A percentile compares a stretch with the other conserved stretches of the same genome.
phyloP scores from a whole-genome alignment of 2,797 vertebrate species.

The Ctenopoma kingsleyae region DNA sequence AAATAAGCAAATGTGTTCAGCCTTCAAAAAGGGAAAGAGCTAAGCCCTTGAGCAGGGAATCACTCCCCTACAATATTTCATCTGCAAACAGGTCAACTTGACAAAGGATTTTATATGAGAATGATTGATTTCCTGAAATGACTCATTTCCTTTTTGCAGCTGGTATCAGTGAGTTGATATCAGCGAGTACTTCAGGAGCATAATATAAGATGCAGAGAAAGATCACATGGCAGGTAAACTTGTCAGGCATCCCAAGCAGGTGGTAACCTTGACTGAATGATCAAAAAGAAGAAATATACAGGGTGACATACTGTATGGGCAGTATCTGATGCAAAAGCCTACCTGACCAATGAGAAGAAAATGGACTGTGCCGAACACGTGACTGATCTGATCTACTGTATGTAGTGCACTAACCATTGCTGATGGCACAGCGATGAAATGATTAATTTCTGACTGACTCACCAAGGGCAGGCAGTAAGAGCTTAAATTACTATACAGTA shows the following conservation, averaged over 20 bases:
- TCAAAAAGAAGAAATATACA: conserved; percentile 45
- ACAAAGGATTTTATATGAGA: conserved; percentile 75
- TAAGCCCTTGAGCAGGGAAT: conserved; percentile 54
- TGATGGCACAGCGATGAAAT: conserved; percentile 43
- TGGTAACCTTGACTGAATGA: conserved; percentile 65
- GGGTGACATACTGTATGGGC: conserved; percentile 49
- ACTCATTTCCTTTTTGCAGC: conserved; percentile 74
- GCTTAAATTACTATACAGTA: conserved; percentile 32
- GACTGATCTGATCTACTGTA: conserved; percentile 45
- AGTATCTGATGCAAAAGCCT: conserved; percentile 38
- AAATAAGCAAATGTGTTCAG: conserved; percentile 66
- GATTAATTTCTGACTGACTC: conserved; percentile 62
- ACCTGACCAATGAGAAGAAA: conserved; percentile 8
- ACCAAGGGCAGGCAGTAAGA: conserved; percentile 39
- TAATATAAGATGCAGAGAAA: conserved; percentile 56
- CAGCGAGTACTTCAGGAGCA: conserved; percentile 63
- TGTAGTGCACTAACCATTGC: conserved; percentile 30
- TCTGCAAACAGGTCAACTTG: conserved; percentile 75
- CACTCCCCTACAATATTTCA: conserved; percentile 63
- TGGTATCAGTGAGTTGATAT: conserved; percentile 67
- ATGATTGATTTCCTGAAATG: conserved; percentile 81
- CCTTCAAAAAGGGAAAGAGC: conserved; percentile 48
- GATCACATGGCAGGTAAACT: conserved; percentile 58
- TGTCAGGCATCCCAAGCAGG: conserved; percentile 48
- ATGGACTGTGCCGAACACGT: conserved; percentile 6